Base-by-base conservation (phyloP, 2,888 invertebrate genomes). In the Temnothorax rugatulus region DNA sequence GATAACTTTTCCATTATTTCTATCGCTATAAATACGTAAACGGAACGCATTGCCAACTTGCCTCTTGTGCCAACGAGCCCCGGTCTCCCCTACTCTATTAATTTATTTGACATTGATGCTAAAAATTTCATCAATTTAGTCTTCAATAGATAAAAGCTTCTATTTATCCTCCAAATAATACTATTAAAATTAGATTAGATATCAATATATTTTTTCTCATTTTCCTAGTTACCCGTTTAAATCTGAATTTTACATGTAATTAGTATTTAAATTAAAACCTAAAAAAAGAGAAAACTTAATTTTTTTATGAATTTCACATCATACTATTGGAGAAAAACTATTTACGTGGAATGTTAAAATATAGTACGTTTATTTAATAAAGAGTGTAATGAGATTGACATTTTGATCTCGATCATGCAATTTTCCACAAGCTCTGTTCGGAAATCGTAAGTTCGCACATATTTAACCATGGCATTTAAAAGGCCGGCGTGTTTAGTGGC, bases 401-500 rank as follows among this genome's bases (percentile, higher is more conserved):
- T 18, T 13, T 54, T 18, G n/a, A 25, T 29, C 9, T 71, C 71
- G 21, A 25, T 0, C 4, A 8, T 73, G 18, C 15, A 41, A 54
- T 50, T 69, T 21, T 47, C 11, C 47, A 18, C 47, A n/a, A 47
- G 25, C 13, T 21, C 9, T 8, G 59, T 34, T 61, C 25, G 71
- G 47, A 59, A 38, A 47, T 73, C 13, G 57, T 47, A 61, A 71
- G 25, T 59, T 79, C 38, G 25, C 47, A 59, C 71, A 38, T 38
- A 50, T 59, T 81, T 50, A 81, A 41, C 13, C 44, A 38, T 59
- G 38, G 25, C 47, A 73, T 71, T 61, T 59, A 21, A 38, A 38
- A 71, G 8, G 8, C 5, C 38, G 29, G 52, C 9, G 44, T 50
- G 34, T 41, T 71, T 71, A 71, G 38, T 71, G 13, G 25, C 79